Base-by-base conservation (phyloP, 1,140 invertebrate genomes). In the Dinothrombium tinctorium region DNA sequence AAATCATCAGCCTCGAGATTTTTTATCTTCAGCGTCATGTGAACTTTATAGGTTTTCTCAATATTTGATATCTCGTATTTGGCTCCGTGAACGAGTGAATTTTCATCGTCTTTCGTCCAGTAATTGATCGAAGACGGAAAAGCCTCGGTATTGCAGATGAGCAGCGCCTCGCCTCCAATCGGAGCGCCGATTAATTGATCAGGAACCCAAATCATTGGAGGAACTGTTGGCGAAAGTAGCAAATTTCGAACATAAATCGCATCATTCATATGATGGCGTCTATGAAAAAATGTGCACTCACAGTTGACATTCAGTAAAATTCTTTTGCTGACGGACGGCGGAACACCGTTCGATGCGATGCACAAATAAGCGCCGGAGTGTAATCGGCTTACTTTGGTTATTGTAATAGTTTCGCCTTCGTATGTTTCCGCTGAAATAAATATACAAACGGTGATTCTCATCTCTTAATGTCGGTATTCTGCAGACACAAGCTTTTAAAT, bases 281-380 rank as follows among this genome's bases (percentile, higher is more conserved):
- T 7, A 5, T 7, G 29, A 12, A 32, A 7, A 4, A 12, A 32
- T 20, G 5, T 21, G 62, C 56, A 73, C 77, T 76, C 63, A 83
- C 78, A 77, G 51, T 77, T 71, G 29, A 78, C 73, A 50, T 69
- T 68, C 28, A 79, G 63, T 50, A 73, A 65, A 37, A 77, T 72
- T 41, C 74, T 59, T 52, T 77, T 76, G 62, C 72, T 76, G 44
- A 77, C 72, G 11, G 73, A 71, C 4, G 77, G 77, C 2, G 74
- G 78, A 6, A 82, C 71, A 4, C 63, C 61, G 46, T 56, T 57
- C 66, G 70, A 47, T 12, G 80, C 81, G 43, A 87, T 83, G 57
- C 81, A 86, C 23, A 86, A 65, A 60, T 86, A 86, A 25, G 74
- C 75, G 14, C 80, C 81, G 78, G 86, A 86, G 53, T 83, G 78